Evolutionary conservation across 2,888 invertebrate species (phyloP).

Genomic region (Metalampra italica): DNA sequence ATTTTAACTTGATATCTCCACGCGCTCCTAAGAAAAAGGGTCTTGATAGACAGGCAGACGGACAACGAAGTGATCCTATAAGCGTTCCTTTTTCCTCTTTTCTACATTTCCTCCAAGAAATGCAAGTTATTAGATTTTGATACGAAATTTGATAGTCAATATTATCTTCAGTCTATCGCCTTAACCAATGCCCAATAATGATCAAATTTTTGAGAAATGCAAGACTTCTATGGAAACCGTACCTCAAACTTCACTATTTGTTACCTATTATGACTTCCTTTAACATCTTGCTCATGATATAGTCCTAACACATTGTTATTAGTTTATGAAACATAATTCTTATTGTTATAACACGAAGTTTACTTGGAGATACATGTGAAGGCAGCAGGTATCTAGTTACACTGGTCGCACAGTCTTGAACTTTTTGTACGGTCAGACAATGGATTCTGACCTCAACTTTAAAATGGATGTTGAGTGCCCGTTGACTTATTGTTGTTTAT

Average conservation of each 20-base stretch:
- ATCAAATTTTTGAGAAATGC: no score
- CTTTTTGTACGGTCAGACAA: constrained; percentile 45
- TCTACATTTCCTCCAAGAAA: no score
- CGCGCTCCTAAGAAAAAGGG: no score
- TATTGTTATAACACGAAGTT: background rate
- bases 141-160: background rate
- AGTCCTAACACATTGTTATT: background rate
- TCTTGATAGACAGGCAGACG: no score
- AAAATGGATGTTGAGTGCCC: constrained; percentile 47
- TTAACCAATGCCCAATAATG: no score
- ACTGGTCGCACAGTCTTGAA: constrained; percentile 25
- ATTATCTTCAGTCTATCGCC: background rate
- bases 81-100: no score
- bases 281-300: background rate
- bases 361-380: background rate
- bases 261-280: background rate
- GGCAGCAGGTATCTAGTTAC: constrained; percentile 25
- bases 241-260: background rate
- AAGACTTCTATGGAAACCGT: no score
- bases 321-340: background rate
- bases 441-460: constrained; percentile 52
- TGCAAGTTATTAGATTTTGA: no score
- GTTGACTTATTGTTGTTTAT: constrained; percentile 55
- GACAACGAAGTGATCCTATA: no score
- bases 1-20: no score